These are phyloP conservation scores for Jaculus jaculus DNA, from an alignment of 2,113 vertebrate genomes.

Conservation along the genomic window DNA sequence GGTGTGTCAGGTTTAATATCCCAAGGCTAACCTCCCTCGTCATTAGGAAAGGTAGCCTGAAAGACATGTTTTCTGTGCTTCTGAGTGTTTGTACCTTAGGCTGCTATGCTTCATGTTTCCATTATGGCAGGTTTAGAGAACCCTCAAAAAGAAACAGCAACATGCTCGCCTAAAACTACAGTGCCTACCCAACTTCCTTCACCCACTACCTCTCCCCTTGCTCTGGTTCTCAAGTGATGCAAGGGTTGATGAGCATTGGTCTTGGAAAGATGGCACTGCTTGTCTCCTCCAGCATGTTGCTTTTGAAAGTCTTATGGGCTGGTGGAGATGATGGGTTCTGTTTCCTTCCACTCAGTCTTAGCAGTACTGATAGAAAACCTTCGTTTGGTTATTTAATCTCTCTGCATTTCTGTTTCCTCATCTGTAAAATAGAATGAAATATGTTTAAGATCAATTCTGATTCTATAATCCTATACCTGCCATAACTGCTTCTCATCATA, in stretches of 20 bases:
- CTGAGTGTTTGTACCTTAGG: conserved; percentile 63
- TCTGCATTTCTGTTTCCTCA: conserved; percentile 46
- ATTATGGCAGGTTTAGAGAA: conserved; percentile 44
- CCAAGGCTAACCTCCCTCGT: not conserved
- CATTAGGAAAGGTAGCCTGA: conserved; percentile 36
- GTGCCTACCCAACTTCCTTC: not conserved
- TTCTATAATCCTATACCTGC: not conserved
- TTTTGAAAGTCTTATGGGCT: conserved; percentile 17
- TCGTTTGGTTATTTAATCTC: not conserved
- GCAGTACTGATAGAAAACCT: not conserved
- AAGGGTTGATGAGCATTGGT: not conserved
- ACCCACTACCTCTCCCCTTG: not conserved
- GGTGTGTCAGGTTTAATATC: not conserved
- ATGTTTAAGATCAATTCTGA: not conserved
- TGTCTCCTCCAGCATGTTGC: conserved; percentile 49
- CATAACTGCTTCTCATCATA: not conserved
- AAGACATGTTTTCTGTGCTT: conserved; percentile 67
- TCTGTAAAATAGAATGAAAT: conserved; percentile 46
- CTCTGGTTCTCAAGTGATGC: conserved; percentile 14
- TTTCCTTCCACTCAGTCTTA: not conserved
- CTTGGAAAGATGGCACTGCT: conserved; percentile 30
- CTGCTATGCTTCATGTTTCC: conserved; percentile 70
- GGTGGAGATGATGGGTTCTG: not conserved
- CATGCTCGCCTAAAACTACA: conserved; percentile 40
- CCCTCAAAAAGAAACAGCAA: conserved; percentile 38